phyloP scores from a whole-genome alignment of 92 coral and sea anemone genomes.

The Phymanthus crucifer region DNA sequence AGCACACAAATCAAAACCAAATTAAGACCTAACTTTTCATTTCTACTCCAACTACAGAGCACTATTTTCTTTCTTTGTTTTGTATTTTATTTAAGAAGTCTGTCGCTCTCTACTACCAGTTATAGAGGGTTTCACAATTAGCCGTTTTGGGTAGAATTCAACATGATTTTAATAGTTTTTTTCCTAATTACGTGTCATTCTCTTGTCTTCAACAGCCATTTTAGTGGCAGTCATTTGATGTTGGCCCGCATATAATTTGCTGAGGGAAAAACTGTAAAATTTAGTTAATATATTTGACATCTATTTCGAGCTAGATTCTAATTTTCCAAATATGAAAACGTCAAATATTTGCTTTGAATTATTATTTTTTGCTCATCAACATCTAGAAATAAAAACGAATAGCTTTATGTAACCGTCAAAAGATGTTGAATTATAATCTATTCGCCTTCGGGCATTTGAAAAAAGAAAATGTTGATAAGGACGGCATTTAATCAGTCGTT shows the following conservation, averaged over 20 bases:
- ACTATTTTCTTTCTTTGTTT: neutral
- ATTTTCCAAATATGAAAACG: neutral
- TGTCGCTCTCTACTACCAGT: too few relatives aligned
- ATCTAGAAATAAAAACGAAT: neutral
- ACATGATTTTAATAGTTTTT: neutral
- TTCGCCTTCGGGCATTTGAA: neutral
- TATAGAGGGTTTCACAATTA: neutral
- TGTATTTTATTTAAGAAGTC: neutral
- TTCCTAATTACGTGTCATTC: neutral
- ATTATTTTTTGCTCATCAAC: constrained; percentile 10
- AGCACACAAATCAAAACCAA: neutral
- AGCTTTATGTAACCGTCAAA: neutral
- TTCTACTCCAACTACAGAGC: neutral
- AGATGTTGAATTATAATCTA: neutral
- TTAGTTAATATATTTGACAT: neutral
- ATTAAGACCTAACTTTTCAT: neutral
- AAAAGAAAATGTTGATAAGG: neutral
- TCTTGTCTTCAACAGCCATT: neutral
- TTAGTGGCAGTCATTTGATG: neutral
- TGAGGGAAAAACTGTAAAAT: neutral
- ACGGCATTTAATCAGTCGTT: neutral
- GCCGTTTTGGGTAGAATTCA: neutral
- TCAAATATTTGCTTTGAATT: constrained; percentile 9
- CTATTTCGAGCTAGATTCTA: neutral
- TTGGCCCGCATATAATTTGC: too few relatives aligned